These are phyloP conservation scores for Pitangus sulphuratus DNA, from an alignment of 2,797 vertebrate species.

Conservation along the genomic window DNA sequence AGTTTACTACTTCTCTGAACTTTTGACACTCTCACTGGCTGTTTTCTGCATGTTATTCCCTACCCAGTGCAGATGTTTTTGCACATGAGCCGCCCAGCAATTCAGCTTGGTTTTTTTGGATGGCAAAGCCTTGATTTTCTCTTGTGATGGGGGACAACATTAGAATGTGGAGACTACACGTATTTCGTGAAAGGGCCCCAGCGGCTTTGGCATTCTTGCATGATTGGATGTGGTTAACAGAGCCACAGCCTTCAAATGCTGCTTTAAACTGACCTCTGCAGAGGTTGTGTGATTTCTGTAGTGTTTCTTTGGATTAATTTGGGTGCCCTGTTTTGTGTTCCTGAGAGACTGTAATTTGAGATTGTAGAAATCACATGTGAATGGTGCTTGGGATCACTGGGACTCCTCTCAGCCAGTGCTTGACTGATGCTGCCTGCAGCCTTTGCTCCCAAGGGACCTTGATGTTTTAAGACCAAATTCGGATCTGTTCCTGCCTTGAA, in stretches of 20 bases:
- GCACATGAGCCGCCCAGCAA: not conserved
- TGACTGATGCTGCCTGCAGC: not conserved
- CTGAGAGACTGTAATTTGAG: not conserved
- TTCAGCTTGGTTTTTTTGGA: not conserved
- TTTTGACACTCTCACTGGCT: not conserved
- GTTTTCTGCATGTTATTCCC: conserved; percentile 14
- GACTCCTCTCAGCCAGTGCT: not conserved
- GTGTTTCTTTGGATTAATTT: not conserved
- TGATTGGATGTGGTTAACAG: not conserved
- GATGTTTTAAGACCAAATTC: not conserved
- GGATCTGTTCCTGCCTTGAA: not conserved
- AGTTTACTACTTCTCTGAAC: conserved; percentile 22
- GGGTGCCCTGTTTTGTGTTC: not conserved
- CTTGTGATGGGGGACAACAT: not conserved
- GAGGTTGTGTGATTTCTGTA: not conserved
- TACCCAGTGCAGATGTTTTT: conserved; percentile 33
- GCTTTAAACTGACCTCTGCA: not conserved
- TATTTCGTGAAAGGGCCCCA: not conserved
- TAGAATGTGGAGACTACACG: not conserved
- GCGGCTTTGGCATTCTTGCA: not conserved
- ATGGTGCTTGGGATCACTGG: not conserved
- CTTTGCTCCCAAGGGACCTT: not conserved
- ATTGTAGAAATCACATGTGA: not conserved
- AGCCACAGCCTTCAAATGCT: rapidly evolving
- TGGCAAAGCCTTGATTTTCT: not conserved